Evolutionary conservation across 2,797 vertebrate species (phyloP).

Genomic region (Xiphorhynchus erythropygius): DNA sequence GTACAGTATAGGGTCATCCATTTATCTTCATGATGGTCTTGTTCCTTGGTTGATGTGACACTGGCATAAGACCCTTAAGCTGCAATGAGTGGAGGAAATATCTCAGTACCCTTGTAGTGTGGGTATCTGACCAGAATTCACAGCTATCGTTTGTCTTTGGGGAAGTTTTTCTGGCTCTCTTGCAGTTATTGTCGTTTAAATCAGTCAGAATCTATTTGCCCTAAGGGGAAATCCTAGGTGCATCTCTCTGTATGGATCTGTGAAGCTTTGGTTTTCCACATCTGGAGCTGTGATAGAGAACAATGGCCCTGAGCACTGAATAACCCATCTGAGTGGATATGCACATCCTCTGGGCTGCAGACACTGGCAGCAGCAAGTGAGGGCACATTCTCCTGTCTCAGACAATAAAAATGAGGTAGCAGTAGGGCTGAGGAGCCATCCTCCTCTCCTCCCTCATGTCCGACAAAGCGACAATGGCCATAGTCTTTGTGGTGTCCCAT

Average conservation of each 20-base stretch:
- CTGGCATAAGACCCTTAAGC: neutral
- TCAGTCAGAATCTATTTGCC: neutral
- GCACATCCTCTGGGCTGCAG: neutral
- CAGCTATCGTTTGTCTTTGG: neutral
- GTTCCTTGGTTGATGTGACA: fast-evolving
- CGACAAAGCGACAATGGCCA: neutral
- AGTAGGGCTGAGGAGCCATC: neutral
- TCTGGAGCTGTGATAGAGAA: neutral
- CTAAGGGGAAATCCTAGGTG: neutral
- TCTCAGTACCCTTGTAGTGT: neutral
- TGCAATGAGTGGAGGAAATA: neutral
- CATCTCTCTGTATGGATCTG: neutral
- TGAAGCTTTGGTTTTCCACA: neutral
- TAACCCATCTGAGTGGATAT: neutral
- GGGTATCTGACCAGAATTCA: neutral
- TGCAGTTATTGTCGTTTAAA: neutral
- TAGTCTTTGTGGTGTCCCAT: neutral
- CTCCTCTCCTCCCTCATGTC: neutral
- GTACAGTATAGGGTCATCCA: fast-evolving
- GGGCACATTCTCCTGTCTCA: neutral
- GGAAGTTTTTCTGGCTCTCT: neutral
- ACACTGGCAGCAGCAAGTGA: neutral
- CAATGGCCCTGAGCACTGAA: neutral
- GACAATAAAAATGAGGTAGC: neutral
- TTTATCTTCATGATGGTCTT: fast-evolving